Conservation (phyloP, 1,140 invertebrate genomes). For the Anastrepha obliqua region DNA sequence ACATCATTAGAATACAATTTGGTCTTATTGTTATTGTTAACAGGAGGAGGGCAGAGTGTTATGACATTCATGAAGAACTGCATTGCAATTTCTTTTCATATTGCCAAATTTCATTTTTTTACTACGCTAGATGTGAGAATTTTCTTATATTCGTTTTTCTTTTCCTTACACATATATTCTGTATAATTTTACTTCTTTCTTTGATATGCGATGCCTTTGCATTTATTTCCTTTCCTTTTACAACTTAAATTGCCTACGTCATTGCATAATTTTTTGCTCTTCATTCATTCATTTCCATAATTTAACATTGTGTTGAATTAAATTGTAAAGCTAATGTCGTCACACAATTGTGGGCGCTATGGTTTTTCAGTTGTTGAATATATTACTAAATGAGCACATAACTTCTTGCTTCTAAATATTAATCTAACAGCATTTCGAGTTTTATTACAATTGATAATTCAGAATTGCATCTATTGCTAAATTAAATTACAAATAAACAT, state of each 20-base stretch:
- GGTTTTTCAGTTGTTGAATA: background rate
- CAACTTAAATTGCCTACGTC: constrained; percentile 33
- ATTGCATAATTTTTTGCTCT: constrained; percentile 23
- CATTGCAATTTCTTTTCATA: background rate
- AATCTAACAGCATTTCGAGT: constrained; percentile 29
- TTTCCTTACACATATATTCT: background rate
- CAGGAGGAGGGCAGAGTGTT: constrained; percentile 38
- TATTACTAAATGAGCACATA: constrained; percentile 40
- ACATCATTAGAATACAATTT: constrained; percentile 20
- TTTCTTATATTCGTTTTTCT: background rate
- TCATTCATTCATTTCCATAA: background rate
- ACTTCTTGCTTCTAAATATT: constrained; percentile 17
- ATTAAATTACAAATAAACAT: constrained; percentile 46
- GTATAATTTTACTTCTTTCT: background rate
- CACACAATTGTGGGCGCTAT: background rate
- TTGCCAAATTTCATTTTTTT: constrained; percentile 17
- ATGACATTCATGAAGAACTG: constrained; percentile 10
- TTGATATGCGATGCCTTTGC: background rate
- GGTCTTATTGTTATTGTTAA: constrained; percentile 47
- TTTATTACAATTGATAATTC: constrained; percentile 28
- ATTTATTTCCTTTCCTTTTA: background rate
- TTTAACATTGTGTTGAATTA: constrained; percentile 19
- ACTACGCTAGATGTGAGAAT: constrained; percentile 34
- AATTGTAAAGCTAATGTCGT: constrained; percentile 23
- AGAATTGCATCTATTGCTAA: constrained; percentile 32